Evolutionary conservation across 2,113 vertebrate species (phyloP).

Genomic region (Xerus inauris): DNA sequence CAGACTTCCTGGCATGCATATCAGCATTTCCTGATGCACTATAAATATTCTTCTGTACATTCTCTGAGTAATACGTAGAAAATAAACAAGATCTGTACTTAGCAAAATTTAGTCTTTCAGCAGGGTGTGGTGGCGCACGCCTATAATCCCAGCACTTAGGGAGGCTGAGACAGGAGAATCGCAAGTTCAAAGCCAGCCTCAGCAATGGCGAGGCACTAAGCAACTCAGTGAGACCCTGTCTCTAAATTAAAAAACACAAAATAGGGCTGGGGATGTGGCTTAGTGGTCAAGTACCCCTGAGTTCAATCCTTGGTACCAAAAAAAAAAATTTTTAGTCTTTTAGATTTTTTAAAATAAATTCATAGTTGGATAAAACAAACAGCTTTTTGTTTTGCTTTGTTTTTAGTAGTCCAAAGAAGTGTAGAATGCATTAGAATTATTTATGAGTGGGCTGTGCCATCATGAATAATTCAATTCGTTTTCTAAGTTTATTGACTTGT

Average conservation of each 20-base stretch:
- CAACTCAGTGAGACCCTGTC: too few species aligned
- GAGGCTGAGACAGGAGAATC: too few species aligned
- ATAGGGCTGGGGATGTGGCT: too few species aligned
- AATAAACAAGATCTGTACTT: constrained; percentile 13
- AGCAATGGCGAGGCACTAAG: too few species aligned
- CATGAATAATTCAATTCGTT: neutral
- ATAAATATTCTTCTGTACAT: neutral
- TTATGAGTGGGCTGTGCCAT: neutral
- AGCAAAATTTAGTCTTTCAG: neutral
- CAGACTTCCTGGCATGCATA: neutral
- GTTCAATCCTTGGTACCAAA: too few species aligned
- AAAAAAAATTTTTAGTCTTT: neutral
- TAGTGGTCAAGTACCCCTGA: too few species aligned
- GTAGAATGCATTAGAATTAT: neutral
- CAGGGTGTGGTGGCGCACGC: too few species aligned
- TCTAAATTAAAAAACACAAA: too few species aligned
- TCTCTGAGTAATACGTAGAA: neutral
- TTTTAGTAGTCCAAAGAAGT: neutral
- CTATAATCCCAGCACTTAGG: too few species aligned
- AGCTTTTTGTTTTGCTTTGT: neutral
- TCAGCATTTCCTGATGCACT: neutral
- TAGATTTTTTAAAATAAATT: constrained; percentile 29
- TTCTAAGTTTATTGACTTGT: constrained; percentile 37
- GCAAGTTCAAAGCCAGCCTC: too few species aligned
- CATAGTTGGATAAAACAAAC: neutral